Evolutionary conservation across 1,140 invertebrate species (phyloP).

Genomic region (Periplaneta americana): DNA sequence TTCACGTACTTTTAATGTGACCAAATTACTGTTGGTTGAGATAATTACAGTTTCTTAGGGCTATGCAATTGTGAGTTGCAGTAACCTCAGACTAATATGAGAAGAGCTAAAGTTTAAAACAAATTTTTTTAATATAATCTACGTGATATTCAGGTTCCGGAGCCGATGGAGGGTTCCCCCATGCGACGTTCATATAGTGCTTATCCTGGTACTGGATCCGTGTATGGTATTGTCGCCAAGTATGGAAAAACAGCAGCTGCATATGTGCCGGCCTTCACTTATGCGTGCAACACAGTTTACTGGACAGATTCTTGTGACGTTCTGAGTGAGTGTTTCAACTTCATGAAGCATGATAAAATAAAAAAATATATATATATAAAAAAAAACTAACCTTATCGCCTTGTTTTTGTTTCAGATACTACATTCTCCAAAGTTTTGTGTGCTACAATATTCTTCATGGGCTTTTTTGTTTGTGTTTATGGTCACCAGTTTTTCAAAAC

Average conservation of each 20-base stretch:
- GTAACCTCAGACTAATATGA: too few relatives aligned
- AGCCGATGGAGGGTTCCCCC: slow-evolving; percentile 21
- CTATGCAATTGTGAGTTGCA: too few relatives aligned
- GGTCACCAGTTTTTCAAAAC: slow-evolving; percentile 58
- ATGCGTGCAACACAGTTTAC: slow-evolving; percentile 47
- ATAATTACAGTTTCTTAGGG: not conserved
- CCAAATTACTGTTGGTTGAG: too few relatives aligned
- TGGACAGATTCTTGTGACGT: slow-evolving; percentile 40
- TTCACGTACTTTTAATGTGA: not conserved
- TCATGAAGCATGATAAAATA: not conserved
- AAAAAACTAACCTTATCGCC: too few relatives aligned
- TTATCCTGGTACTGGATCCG: slow-evolving; percentile 55
- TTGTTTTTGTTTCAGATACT: slow-evolving; percentile 35
- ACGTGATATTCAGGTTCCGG: slow-evolving; percentile 30
- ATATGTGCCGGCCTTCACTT: slow-evolving; percentile 61
- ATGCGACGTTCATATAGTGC: slow-evolving; percentile 49
- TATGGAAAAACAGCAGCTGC: slow-evolving; percentile 40
- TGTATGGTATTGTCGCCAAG: slow-evolving; percentile 55
- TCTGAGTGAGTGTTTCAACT: slow-evolving; percentile 34
- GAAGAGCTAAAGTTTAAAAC: too few relatives aligned
- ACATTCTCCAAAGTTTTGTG: slow-evolving; percentile 42
- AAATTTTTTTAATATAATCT: not conserved
- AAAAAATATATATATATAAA: not conserved
- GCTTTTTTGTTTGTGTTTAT: slow-evolving; percentile 49
- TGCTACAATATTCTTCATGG: slow-evolving; percentile 47